phyloP scores from a whole-genome alignment of 2,888 invertebrate genomes.

The Agriotes lineatus region DNA sequence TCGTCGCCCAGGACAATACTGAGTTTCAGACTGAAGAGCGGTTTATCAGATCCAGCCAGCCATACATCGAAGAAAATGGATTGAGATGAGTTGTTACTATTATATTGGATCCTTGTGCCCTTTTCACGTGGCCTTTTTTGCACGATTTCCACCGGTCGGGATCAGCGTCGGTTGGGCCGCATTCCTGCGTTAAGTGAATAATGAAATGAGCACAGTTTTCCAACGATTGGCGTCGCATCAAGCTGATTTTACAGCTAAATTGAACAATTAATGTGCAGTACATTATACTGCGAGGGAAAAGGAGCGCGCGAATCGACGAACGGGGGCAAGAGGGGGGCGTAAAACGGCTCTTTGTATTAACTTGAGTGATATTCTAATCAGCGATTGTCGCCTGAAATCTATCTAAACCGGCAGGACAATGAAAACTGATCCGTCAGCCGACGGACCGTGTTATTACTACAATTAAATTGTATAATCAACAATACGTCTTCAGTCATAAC shows the following conservation, averaged over 20 bases:
- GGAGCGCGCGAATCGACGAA: background rate
- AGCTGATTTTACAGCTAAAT: background rate
- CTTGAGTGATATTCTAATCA: conserved; percentile 4
- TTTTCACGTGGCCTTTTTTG: too few relatives aligned
- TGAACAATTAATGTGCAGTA: conserved; percentile 11
- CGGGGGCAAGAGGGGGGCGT: background rate
- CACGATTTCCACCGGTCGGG: too few relatives aligned
- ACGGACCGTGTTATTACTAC: conserved; percentile 29
- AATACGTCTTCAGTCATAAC: conserved; percentile 32
- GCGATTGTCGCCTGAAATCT: conserved; percentile 6
- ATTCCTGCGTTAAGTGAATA: too few relatives aligned
- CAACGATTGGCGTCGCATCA: background rate
- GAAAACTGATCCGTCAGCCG: conserved; percentile 14
- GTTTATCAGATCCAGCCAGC: too few relatives aligned
- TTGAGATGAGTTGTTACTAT: too few relatives aligned
- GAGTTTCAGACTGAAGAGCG: too few relatives aligned
- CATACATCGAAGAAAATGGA: too few relatives aligned
- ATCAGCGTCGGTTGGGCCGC: too few relatives aligned
- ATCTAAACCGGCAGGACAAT: background rate
- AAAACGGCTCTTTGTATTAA: conserved; percentile 1
- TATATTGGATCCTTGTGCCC: too few relatives aligned
- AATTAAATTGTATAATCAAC: conserved; percentile 29
- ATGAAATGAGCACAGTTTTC: background rate
- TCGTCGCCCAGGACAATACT: too few relatives aligned
- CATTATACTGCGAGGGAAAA: background rate